Base-by-base conservation (phyloP, 1,140 invertebrate species). In the Aricia agestis region DNA sequence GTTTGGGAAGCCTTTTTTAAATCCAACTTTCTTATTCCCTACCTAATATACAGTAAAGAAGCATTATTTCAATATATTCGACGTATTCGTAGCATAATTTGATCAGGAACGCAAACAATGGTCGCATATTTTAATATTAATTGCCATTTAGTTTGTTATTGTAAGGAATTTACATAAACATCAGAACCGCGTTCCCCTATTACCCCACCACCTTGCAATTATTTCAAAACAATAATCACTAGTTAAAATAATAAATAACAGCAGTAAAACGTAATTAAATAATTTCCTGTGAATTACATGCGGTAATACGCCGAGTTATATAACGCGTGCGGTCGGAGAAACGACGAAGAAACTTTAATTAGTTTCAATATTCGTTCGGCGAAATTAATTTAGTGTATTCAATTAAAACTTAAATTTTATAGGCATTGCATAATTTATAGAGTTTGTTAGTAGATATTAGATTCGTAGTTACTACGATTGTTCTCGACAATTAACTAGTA, bases 311-410 rank as follows among this genome's bases (percentile, higher is more conserved):
- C 72, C 19, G 74, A 71, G 63, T 76, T 75, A 76, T 72, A 72
- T 63, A 63, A 63, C 19, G 76, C 76, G 75, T 72, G 78, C 73
- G 77, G 72, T 77, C 80, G 76, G 76, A 75, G 80, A 77, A 82
- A 82, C 78, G 75, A 76, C 67, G 76, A 78, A 79, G 78, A 82
- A 84, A 83, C 78, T 85, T 83, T 83, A 82, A 85, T 85, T 85
- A 85, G 81, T 83, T 83, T 75, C 59, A 63, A 63, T 63, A 63
- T 63, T 63, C 59, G 59, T 63, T 25, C 59, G 59, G 70, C 68
- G 78, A 75, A 82, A 82, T 83, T 83, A 82, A 84, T 84, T 84
- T 78, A 75, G 78, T 73, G 59, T 63, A 63, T 63, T 63, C 59
- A 63, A 63, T 63, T 63, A 63, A 63, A 63, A 63, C 19, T 63